A percentile compares a stretch with the other conserved stretches of the same genome.
Conservation (phyloP, 2,888 invertebrate genomes). For the Noctua fimbriata region DNA sequence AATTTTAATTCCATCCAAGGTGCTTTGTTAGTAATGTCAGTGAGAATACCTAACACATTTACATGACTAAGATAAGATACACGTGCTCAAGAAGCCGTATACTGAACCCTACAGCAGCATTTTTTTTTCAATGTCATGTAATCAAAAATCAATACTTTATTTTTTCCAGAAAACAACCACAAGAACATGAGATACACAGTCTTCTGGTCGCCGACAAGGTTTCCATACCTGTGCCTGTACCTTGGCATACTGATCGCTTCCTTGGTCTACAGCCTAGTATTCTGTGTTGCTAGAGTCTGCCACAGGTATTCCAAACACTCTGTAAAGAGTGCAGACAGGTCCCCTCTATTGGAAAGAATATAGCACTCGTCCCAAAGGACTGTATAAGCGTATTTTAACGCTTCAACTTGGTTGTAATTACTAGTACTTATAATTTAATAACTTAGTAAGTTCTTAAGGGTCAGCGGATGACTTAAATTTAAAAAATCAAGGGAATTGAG, state of each 20-base stretch:
- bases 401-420: slow-evolving; percentile 30
- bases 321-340: slow-evolving; percentile 63
- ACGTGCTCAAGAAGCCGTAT: not conserved
- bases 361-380: slow-evolving; percentile 37
- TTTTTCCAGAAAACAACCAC: slow-evolving; percentile 90
- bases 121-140: not conserved
- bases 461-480: slow-evolving; percentile 2
- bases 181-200: slow-evolving; percentile 92
- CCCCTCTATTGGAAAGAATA: slow-evolving; percentile 71
- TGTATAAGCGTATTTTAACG: not conserved
- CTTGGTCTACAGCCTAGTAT: slow-evolving; percentile 67
- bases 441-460: slow-evolving; percentile 10
- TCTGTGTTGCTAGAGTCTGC: slow-evolving; percentile 67
- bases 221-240: slow-evolving; percentile 91
- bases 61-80: not conserved
- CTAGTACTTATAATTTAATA: slow-evolving; percentile 13
- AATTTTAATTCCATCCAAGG: slow-evolving; percentile 43
- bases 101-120: not conserved
- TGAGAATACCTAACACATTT: not conserved
- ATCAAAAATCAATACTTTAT: not conserved
- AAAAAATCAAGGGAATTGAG: slow-evolving; percentile 37
- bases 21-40: not conserved
- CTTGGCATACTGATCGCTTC: slow-evolving; percentile 75
- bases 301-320: slow-evolving; percentile 54
- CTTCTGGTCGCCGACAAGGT: slow-evolving; percentile 94